Evolutionary conservation across 2,113 vertebrate species (phyloP).

Genomic region (Pituophis catenifer): DNA sequence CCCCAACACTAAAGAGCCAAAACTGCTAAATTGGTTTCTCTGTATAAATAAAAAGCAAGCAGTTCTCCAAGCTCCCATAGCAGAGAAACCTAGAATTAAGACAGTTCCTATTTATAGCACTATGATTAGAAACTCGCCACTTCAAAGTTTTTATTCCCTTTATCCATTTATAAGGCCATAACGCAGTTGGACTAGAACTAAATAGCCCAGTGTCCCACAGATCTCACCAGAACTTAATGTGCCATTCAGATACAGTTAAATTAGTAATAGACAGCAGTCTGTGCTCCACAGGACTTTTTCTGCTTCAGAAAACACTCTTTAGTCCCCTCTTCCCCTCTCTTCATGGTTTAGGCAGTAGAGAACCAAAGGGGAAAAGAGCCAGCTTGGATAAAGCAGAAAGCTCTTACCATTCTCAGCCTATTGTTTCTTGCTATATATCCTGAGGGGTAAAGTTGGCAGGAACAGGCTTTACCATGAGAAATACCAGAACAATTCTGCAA

Average conservation of each 20-base stretch:
- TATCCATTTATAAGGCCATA: constrained; percentile 68
- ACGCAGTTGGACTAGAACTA: constrained; percentile 61
- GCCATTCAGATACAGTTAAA: constrained; percentile 62
- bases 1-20: constrained; percentile 56
- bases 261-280: constrained; percentile 58
- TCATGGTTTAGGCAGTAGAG: rapidly evolving
- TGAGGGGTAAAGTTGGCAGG: background rate
- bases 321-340: background rate
- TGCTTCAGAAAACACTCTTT: constrained; percentile 38
- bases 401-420: background rate
- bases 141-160: constrained; percentile 62
- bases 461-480: background rate
- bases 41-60: constrained; percentile 51
- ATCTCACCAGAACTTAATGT: constrained; percentile 64
- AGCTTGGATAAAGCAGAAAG: background rate
- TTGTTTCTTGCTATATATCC: background rate
- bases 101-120: constrained; percentile 65
- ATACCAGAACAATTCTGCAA: background rate
- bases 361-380: background rate
- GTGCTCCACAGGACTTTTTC: constrained; percentile 36
- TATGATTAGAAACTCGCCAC: constrained; percentile 67
- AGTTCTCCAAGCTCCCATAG: constrained; percentile 2
- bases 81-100: constrained; percentile 42
- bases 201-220: constrained; percentile 55
- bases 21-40: constrained; percentile 47